A percentile compares a stretch with the other conserved stretches of the same genome.
These are phyloP conservation scores for Lagothrix lagotricha DNA, from an alignment of 2,797 vertebrate species.

Conservation along the genomic window DNA sequence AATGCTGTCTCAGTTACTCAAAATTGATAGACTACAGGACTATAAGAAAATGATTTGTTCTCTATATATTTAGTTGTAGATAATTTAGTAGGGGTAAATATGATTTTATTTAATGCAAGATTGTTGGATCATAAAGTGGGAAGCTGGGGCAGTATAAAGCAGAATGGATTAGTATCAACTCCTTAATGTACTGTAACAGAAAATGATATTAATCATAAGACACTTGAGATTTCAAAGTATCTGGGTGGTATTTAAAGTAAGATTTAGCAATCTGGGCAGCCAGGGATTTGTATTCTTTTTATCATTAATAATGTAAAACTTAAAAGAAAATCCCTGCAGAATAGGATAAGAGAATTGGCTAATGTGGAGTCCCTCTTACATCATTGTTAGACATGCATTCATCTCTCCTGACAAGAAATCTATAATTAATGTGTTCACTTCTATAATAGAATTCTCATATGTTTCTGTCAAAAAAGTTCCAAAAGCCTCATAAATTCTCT, in stretches of 20 bases:
- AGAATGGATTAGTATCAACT: not conserved
- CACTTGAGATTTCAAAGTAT: conserved; percentile 53
- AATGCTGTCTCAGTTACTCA: not conserved
- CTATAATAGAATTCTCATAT: conserved; percentile 63
- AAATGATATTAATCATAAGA: conserved; percentile 44
- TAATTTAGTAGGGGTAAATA: not conserved
- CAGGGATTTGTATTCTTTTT: conserved; percentile 11
- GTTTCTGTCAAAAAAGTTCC: conserved; percentile 47
- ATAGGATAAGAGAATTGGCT: not conserved
- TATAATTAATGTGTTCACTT: conserved; percentile 74
- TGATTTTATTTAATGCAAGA: conserved; percentile 8
- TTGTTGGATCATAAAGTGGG: not conserved
- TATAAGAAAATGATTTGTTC: not conserved
- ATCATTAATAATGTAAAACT: conserved; percentile 55
- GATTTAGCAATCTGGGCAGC: not conserved
- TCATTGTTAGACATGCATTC: conserved; percentile 49
- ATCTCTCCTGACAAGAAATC: conserved; percentile 73
- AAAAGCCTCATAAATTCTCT: not conserved
- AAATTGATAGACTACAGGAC: not conserved
- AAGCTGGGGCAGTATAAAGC: not conserved
- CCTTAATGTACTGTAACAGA: conserved; percentile 20
- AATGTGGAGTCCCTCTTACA: not conserved
- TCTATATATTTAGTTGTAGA: not conserved
- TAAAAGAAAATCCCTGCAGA: not conserved
- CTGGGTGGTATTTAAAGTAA: conserved; percentile 49